A percentile compares a stretch with the other conserved stretches of the same genome.
Evolutionary conservation across 2,888 invertebrate genomes (phyloP).

Genomic region (Rugalucina vietnamica): DNA sequence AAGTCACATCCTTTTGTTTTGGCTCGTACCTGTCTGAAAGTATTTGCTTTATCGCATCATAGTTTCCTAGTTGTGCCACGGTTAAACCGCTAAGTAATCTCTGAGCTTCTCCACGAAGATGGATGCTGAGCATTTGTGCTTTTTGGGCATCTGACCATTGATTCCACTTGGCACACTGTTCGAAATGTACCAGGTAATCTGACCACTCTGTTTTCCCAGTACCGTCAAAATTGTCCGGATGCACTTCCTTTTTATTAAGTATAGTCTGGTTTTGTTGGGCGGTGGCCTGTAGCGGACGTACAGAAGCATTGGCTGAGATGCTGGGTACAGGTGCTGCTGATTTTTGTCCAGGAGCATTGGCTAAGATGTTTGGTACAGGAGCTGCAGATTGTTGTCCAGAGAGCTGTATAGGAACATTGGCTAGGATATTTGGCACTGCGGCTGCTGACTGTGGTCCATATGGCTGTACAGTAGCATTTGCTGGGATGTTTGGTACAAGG

Average conservation of each 20-base stretch:
- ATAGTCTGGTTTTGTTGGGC: background rate
- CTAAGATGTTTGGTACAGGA: background rate
- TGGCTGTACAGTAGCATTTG: background rate
- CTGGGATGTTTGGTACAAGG: background rate
- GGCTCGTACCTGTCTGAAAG: background rate
- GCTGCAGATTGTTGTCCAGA: background rate
- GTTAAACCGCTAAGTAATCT: background rate
- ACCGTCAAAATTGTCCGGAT: constrained; percentile 1
- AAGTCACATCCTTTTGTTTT: background rate
- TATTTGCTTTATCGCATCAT: background rate
- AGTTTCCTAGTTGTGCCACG: background rate
- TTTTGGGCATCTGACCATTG: background rate
- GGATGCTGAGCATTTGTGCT: background rate
- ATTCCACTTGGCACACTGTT: background rate
- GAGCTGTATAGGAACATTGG: background rate
- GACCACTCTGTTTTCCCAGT: background rate
- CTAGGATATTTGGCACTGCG: background rate
- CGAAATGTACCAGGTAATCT: background rate
- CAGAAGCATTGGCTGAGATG: background rate
- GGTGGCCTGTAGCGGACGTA: no score
- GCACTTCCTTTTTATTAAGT: background rate
- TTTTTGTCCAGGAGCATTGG: background rate
- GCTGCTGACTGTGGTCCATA: background rate
- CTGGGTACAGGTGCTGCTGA: background rate
- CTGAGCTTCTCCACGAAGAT: constrained; percentile 4